Evolutionary conservation across 2,113 vertebrate species (phyloP), one percentile per base, ranked within the genome.

Genomic region (Amblyornis subalaris): DNA sequence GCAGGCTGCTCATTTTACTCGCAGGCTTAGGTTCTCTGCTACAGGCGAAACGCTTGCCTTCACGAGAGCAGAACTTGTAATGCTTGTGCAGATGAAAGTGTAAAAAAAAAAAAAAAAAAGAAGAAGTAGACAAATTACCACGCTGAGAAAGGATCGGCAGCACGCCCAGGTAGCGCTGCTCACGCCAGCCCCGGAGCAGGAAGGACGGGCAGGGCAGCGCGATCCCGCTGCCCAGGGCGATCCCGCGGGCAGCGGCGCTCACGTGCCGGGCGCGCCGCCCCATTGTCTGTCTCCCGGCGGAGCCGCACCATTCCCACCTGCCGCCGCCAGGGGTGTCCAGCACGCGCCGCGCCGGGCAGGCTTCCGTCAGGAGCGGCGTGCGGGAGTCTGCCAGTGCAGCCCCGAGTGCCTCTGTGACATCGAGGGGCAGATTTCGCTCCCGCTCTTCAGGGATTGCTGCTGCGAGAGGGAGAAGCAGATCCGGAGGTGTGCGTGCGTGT

Each of bases 301-400:
- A 85, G 54, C 89, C 60, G 40, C 90, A 70, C 95, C 82, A 78
- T 92, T 97, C 94, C 97, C 82, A 89, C 69, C 96, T 91, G 94
- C 62, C 95, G 84, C 97, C 96, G 74, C 96, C 82, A 96, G 97
- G 97, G 97, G 96, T 83, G 76, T 57, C 84, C 90, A 50, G 95
- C 71, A 83, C 85, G 24, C 95, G 64, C 64, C 36, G 77, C 48
- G 10, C 74, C 80, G 23, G 51, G 28, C 47, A 60, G 71, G 84
- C 91, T 86, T 47, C 91, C 75, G 64, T 53, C 91, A 17, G 42
- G 72, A 19, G 90, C 93, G 26, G 83, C 26, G 88, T n/a, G 89
- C 33, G 72, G 75, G 26, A 60, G 91, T 7, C 81, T 28, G 75
- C 91, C 90, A 38, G 73, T 6, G 72, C 35, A 78, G 96, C 96